Percentiles rank a stretch among this genome's conserved stretches.
Conservation (phyloP, 2,888 invertebrate species). For the Enchytraeus crypticus region DNA sequence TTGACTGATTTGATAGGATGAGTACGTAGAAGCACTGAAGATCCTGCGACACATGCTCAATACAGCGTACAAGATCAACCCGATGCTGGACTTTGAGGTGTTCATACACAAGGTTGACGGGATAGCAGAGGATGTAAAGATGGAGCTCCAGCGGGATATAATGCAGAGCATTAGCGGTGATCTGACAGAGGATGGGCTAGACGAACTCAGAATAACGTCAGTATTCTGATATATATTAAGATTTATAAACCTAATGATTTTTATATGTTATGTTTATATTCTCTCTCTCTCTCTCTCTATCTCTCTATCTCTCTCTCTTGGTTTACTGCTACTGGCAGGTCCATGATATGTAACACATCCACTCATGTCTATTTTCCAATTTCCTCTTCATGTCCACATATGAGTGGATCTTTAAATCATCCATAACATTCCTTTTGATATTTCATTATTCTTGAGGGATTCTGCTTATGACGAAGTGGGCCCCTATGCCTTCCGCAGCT, state of each 20-base stretch:
- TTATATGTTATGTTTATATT: too few species aligned
- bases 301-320: too few species aligned
- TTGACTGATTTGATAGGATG: constrained; percentile 60
- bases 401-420: too few species aligned
- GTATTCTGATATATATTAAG: not conserved
- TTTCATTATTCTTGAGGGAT: too few species aligned
- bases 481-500: too few species aligned
- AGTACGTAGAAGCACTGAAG: constrained; percentile 88
- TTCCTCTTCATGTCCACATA: too few species aligned
- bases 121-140: constrained; percentile 94
- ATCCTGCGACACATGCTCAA: constrained; percentile 86
- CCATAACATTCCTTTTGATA: too few species aligned
- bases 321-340: too few species aligned
- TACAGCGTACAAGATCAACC: constrained; percentile 88
- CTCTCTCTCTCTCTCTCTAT: too few species aligned
- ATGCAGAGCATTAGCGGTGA: constrained; percentile 94
- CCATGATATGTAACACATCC: too few species aligned
- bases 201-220: constrained; percentile 44
- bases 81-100: constrained; percentile 91
- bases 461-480: too few species aligned
- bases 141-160: constrained; percentile 96
- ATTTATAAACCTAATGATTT: not conserved
- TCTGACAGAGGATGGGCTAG: constrained; percentile 69
- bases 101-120: constrained; percentile 98
- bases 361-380: too few species aligned